Conservation (phyloP, 2,888 invertebrate species). For the Petrolisthes cinctipes region DNA sequence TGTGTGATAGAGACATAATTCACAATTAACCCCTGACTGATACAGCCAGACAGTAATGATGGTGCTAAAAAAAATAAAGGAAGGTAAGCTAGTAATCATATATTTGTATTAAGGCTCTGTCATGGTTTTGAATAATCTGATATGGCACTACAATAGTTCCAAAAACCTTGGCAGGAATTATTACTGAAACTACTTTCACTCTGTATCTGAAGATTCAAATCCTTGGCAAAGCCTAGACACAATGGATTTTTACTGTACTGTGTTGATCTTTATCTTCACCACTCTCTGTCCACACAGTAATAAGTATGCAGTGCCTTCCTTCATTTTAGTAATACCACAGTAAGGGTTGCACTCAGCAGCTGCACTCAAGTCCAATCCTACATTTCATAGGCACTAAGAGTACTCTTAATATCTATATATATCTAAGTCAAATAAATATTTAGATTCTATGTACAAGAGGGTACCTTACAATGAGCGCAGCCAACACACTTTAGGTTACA, state of each 20-base stretch:
- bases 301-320: too few species aligned
- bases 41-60: conserved; percentile 43
- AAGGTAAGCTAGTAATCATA: too few species aligned
- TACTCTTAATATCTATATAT: conserved; percentile 30
- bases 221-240: too few species aligned
- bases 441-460: conserved; percentile 28
- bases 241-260: too few species aligned
- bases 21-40: conserved; percentile 50
- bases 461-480: conserved; percentile 16
- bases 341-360: conserved; percentile 26
- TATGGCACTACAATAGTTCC: too few species aligned
- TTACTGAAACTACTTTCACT: too few species aligned
- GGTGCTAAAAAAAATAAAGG: neutral
- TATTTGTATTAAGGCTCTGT: neutral
- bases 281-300: too few species aligned
- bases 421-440: conserved; percentile 39
- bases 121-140: too few species aligned
- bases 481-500: neutral
- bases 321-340: too few species aligned
- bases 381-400: conserved; percentile 48
- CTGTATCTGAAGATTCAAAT: too few species aligned
- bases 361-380: conserved; percentile 45
- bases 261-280: too few species aligned
- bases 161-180: too few species aligned
- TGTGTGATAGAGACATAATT: neutral